phyloP scores from a whole-genome alignment of 2,797 vertebrate genomes.

The Poeciliopsis infans region DNA sequence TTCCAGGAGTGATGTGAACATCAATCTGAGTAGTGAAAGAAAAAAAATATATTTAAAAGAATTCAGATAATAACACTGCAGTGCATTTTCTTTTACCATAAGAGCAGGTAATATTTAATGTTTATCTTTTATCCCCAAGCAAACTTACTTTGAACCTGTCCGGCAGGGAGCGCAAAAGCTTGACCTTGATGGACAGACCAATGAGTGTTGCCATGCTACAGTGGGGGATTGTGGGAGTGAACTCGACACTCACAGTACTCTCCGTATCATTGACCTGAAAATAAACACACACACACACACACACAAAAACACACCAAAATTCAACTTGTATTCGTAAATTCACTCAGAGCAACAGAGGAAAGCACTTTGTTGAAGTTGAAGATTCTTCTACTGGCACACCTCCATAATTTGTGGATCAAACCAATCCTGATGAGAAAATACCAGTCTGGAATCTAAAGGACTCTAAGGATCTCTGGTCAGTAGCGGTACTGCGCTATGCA shows the following conservation, averaged over 20 bases:
- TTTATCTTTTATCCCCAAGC: neutral
- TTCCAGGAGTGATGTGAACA: constrained; percentile 93
- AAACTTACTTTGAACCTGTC: constrained; percentile 84
- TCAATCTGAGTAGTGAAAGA: constrained; percentile 84
- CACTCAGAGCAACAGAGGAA: neutral
- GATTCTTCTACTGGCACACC: neutral
- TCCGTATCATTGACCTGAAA: constrained; percentile 85
- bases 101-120: neutral
- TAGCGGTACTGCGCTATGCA: neutral
- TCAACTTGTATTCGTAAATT: neutral
- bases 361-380: neutral
- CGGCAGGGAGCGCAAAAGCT: constrained; percentile 89
- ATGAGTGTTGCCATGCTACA: constrained; percentile 96
- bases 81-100: neutral
- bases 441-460: neutral
- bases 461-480: neutral
- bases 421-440: neutral
- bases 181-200: constrained; percentile 94
- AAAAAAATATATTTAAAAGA: neutral
- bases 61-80: neutral
- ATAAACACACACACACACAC: neutral
- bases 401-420: neutral
- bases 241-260: constrained; percentile 84
- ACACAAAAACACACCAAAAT: neutral
- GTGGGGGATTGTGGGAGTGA: constrained; percentile 94